A percentile compares a stretch with the other conserved stretches of the same genome.
phyloP scores from a whole-genome alignment of 2,797 vertebrate species.

The Enteromius paludinosus region DNA sequence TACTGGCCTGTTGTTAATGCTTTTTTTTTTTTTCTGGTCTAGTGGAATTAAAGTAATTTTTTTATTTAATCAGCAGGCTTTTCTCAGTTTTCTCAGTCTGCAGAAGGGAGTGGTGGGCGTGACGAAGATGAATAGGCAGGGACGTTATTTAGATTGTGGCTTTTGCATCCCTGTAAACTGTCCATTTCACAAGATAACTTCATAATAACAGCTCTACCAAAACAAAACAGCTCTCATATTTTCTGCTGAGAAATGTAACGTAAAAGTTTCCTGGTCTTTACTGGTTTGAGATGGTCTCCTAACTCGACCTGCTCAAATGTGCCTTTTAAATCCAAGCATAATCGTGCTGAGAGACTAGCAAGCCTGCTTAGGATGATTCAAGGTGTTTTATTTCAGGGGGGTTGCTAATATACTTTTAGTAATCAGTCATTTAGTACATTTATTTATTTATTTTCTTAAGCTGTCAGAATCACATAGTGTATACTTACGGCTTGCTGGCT shows the following conservation, averaged over 20 bases:
- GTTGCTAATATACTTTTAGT: constrained; percentile 11
- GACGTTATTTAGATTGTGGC: constrained; percentile 24
- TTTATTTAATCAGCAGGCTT: neutral
- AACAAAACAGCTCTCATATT: neutral
- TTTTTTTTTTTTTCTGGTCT: neutral
- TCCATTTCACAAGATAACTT: constrained; percentile 23
- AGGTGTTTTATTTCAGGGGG: constrained; percentile 6
- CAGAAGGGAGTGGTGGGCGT: constrained; percentile 29
- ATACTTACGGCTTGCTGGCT: neutral
- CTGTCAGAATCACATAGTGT: constrained; percentile 1
- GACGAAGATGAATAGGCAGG: constrained; percentile 18
- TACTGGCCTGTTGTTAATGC: neutral
- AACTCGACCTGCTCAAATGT: neutral
- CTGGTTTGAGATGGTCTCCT: neutral
- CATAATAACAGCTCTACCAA: neutral
- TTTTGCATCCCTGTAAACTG: constrained; percentile 17
- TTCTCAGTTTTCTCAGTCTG: neutral
- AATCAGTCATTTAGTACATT: constrained; percentile 12
- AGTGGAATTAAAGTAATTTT: neutral
- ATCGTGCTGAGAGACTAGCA: neutral
- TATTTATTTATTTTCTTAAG: constrained; percentile 3
- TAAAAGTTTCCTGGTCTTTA: neutral
- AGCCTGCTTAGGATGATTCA: constrained; percentile 17
- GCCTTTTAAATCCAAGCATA: neutral
- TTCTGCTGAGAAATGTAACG: neutral